Evolutionary conservation across 2,888 invertebrate genomes (phyloP).

Genomic region (Mythimna impura): DNA sequence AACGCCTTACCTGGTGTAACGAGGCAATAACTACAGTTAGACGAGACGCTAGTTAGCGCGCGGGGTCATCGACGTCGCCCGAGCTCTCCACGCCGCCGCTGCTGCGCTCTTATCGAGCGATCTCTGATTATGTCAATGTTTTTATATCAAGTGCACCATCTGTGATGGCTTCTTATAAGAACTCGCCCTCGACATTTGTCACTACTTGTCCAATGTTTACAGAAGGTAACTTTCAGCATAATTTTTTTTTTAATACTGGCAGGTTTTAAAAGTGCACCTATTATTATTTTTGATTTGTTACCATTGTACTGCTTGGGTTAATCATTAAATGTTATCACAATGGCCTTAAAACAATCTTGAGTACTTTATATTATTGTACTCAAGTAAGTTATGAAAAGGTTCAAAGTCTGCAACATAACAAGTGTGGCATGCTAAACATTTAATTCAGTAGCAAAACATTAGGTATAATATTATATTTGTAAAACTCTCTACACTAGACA

Average conservation of each 20-base stretch:
- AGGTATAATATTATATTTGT: constrained; percentile 9
- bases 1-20: constrained; percentile 52
- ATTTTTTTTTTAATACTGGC: background rate
- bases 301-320: background rate
- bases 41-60: constrained; percentile 52
- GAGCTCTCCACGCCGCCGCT: constrained; percentile 30
- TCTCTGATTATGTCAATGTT: constrained; percentile 29
- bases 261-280: background rate
- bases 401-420: background rate
- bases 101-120: constrained; percentile 26
- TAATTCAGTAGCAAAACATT: background rate
- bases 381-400: background rate
- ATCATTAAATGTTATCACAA: constrained; percentile 1
- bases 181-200: background rate
- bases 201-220: background rate
- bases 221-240: background rate
- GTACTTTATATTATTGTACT: background rate
- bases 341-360: background rate
- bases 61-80: constrained; percentile 65
- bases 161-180: constrained; percentile 18
- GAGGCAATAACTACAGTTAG: constrained; percentile 64
- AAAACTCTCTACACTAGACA: background rate
- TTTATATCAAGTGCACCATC: constrained; percentile 11
- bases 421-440: background rate
- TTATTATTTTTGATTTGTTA: background rate